Evolutionary conservation across 2,797 vertebrate species (phyloP).

Genomic region (Hippoglossus hippoglossus): DNA sequence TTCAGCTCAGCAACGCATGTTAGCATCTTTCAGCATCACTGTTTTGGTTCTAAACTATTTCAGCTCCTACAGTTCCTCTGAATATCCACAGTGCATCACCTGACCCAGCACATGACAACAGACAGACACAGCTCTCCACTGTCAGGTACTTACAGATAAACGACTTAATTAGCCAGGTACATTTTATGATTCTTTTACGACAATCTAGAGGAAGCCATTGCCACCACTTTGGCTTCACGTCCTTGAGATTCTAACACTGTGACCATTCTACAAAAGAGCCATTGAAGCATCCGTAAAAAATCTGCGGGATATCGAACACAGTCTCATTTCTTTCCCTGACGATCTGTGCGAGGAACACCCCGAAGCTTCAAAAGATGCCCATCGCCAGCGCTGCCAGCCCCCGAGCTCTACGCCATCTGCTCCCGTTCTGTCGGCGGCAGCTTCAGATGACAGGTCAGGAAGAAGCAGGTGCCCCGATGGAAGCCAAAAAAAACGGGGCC

Average conservation of each 20-base stretch:
- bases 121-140: too few relatives aligned
- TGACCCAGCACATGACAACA: too few relatives aligned
- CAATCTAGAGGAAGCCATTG: neutral
- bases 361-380: conserved; percentile 41
- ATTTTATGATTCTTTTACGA: too few relatives aligned
- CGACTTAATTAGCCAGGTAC: too few relatives aligned
- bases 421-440: conserved; percentile 44
- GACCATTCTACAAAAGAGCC: neutral
- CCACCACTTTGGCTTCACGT: neutral
- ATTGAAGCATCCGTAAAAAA: neutral
- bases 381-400: conserved; percentile 28
- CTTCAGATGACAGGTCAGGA: conserved; percentile 60
- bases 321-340: conserved; percentile 5
- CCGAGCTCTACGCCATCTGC: conserved; percentile 67
- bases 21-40: too few relatives aligned
- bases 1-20: too few relatives aligned
- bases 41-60: too few relatives aligned
- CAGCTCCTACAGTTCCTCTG: too few relatives aligned
- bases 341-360: conserved; percentile 41
- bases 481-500: conserved; percentile 37
- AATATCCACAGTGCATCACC: too few relatives aligned
- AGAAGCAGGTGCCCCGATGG: conserved; percentile 55
- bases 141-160: too few relatives aligned
- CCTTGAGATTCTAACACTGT: neutral
- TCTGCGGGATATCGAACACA: conserved; percentile 17